Evolutionary conservation across 2,113 vertebrate species (phyloP), one percentile per base, ranked within the genome.

Genomic region (Larimichthys polyactis): DNA sequence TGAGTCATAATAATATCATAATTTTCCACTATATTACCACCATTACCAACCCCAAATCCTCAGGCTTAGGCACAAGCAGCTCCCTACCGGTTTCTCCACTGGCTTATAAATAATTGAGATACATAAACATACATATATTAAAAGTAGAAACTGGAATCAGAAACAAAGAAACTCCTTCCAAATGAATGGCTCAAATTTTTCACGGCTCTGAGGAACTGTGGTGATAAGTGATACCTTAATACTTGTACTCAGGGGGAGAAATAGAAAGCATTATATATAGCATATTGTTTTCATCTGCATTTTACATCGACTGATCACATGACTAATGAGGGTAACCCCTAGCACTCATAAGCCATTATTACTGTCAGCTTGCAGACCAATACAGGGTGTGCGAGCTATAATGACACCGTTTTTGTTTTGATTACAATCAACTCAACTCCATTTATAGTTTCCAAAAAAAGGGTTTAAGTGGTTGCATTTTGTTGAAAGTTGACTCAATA

Each of bases 1-100:
- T 46, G 40, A 81, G 14, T 71, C 68, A 55, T 20, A 57, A 43
- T n/a, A 62, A 49, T 54, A 1, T 46, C 60, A 58, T 16, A 43
- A 7, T 17, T 40, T 40, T 6, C 24, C 1, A 14, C 40, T 57
- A 6, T 48, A 19, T 36, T 44, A 11, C n/a, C 20, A n/a, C n/a
- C 29, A 44, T 68, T 62, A n/a, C 3, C 20, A 60, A 19, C 20
- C 27, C 36, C 9, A 29, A 63, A 51, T 44, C 16, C n/a, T 69
- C 32, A 44, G 55, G 15, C 16, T 68, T 15, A 68, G 11, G 62
- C 36, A 40, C 5, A 36, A 69, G 49, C 11, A 44, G 16, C 32
- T 44, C 12, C 22, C 43, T n/a, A 1, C 19, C 36, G 24, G n/a
- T 71, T 55, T 75, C 11, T 29, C 12, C 15, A 52, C 22, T 19